Base-by-base conservation (phyloP, 2,797 vertebrate species). In the Diplodus sargus region DNA sequence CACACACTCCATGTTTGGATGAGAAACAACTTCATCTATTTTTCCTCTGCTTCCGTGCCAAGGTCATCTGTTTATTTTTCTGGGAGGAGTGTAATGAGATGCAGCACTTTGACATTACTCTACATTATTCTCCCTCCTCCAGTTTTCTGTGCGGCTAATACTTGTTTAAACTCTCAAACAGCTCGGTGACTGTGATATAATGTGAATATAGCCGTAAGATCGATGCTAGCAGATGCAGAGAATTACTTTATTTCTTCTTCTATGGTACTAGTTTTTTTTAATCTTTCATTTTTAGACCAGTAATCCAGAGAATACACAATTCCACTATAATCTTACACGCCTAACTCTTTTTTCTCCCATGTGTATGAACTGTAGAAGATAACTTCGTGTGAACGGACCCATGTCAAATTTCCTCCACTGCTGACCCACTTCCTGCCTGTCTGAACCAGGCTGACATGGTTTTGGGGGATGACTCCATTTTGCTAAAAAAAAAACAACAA, bases 321-420 rank as follows among this genome's bases (percentile, higher is more conserved):
- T 74, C 74, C 34, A 47, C 66, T 70, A 0, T 68, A 61, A 79
- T 69, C 57, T 78, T 62, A 68, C 61, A 60, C 3, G 4, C 60
- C 66, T 74, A 66, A 68, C 68, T 90, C 69, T 89, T 78, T 83
- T 81, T 84, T 86, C 7, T 1, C 7, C 30, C 52, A 77, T 62
- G 74, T 85, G 63, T 84, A 74, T 76, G 87, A 75, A 69, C 78
- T 91, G 76, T 82, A 74, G 72, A 67, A 64, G 72, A 79, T 82
- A 84, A 83, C 78, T 76, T 90, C 84, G 91, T 92, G 91, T 92
- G 88, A 85, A 90, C 77, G 91, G 89, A 92, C 89, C 86, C 94
- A 90, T 90, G 89, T 88, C 79, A 79, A 79, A 84, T 91, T 80
- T 89, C 89, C 90, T 92, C 90, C 90, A 89, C 85, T 81, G 83